These are phyloP conservation scores for Cydia amplana DNA, from an alignment of 1,140 invertebrate species.

Conservation along the genomic window DNA sequence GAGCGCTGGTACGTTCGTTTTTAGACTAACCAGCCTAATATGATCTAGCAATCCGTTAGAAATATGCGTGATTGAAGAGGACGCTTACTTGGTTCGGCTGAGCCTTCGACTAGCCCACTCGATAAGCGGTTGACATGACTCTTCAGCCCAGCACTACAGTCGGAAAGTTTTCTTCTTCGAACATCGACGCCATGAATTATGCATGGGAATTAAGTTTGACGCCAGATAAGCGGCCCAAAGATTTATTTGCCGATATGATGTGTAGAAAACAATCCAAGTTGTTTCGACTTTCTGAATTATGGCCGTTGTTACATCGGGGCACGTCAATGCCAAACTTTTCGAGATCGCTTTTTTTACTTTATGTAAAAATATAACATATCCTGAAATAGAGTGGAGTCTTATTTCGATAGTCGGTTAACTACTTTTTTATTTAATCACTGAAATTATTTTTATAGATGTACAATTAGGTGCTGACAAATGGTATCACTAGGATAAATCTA, in stretches of 20 bases:
- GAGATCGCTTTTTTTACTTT: conserved; percentile 44
- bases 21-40: neutral
- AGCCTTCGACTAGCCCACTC: neutral
- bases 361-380: neutral
- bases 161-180: conserved; percentile 63
- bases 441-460: too few species aligned
- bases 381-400: neutral
- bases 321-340: conserved; percentile 61
- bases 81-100: neutral
- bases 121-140: conserved; percentile 32
- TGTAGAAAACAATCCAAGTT: conserved; percentile 76
- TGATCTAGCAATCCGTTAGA: neutral
- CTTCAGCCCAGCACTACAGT: conserved; percentile 40
- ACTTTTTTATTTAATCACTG: too few species aligned
- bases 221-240: conserved; percentile 74
- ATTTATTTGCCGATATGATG: conserved; percentile 77
- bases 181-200: conserved; percentile 74
- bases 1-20: neutral
- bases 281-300: conserved; percentile 73
- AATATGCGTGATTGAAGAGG: neutral
- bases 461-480: too few species aligned
- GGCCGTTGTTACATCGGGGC: conserved; percentile 71
- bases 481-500: too few species aligned
- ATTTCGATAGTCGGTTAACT: neutral
- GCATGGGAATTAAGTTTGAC: conserved; percentile 78